Conservation (phyloP, 2,888 invertebrate species). For the Omphaloscelis lunosa region DNA sequence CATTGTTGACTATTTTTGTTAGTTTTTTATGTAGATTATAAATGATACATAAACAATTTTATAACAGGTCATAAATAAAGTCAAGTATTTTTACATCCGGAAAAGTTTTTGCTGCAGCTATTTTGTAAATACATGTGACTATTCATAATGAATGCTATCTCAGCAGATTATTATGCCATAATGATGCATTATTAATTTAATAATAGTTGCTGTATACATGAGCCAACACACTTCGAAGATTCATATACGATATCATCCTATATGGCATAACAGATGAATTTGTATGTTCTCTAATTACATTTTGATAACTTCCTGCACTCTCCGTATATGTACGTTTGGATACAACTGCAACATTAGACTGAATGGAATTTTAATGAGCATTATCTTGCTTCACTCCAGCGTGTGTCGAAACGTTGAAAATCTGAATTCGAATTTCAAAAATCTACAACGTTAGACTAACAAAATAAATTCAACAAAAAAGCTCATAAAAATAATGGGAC, state of each 20-base stretch:
- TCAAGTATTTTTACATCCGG: not conserved
- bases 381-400: constrained; percentile 37
- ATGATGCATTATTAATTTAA: constrained; percentile 17
- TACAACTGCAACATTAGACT: constrained; percentile 58
- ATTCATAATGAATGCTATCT: not conserved
- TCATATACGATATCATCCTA: constrained; percentile 42
- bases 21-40: no score
- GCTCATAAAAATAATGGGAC: constrained; percentile 5
- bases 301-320: constrained; percentile 65
- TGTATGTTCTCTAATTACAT: constrained; percentile 65
- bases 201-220: constrained; percentile 11
- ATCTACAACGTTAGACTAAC: not conserved
- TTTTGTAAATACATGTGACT: not conserved
- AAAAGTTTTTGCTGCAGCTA: not conserved
- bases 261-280: constrained; percentile 33
- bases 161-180: constrained; percentile 12
- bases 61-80: no score
- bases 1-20: not conserved
- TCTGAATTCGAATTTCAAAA: constrained; percentile 36
- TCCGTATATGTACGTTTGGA: constrained; percentile 48
- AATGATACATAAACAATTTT: no score
- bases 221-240: constrained; percentile 34
- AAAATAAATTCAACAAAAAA: constrained; percentile 29
- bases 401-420: constrained; percentile 48
- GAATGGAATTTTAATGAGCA: constrained; percentile 70